Evolutionary conservation across 2,888 invertebrate genomes (phyloP).

Genomic region (Orchesella flavescens): DNA sequence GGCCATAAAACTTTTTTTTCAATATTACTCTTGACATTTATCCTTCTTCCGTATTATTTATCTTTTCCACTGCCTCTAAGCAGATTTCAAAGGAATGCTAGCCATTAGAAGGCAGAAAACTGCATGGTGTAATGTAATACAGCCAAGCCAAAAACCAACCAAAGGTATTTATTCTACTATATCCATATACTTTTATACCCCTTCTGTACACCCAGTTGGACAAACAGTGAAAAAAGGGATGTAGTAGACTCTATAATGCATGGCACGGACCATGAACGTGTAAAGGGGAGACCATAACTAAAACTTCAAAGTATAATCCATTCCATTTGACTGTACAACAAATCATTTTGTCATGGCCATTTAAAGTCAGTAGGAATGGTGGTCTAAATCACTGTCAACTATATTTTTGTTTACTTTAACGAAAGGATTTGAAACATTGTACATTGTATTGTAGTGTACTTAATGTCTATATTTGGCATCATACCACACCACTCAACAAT

Average conservation of each 20-base stretch:
- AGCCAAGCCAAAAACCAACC: not conserved
- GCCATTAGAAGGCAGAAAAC: not conserved
- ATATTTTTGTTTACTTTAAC: not conserved
- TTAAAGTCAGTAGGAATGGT: slow-evolving; percentile 20
- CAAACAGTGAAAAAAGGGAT: not conserved
- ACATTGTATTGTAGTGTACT: no score
- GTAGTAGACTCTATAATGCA: no score
- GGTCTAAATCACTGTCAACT: slow-evolving; percentile 23
- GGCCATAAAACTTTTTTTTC: slow-evolving; percentile 40
- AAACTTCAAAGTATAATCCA: not conserved
- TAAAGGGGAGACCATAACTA: not conserved
- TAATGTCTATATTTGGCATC: not conserved
- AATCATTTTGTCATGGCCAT: slow-evolving; percentile 32
- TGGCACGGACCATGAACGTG: no score
- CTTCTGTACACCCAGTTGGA: slow-evolving; percentile 9
- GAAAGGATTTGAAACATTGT: no score
- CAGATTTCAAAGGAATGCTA: slow-evolving; percentile 1
- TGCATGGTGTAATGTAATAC: not conserved
- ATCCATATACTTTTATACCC: not conserved
- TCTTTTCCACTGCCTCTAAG: slow-evolving; percentile 18
- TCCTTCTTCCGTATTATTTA: slow-evolving; percentile 46
- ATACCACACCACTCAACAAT: not conserved
- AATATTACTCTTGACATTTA: slow-evolving; percentile 47
- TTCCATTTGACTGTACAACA: slow-evolving; percentile 20
- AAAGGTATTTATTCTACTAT: not conserved